A percentile compares a stretch with the other conserved stretches of the same genome.
Conservation (phyloP, 2,113 vertebrate species). For the Elaphurus davidianus region DNA sequence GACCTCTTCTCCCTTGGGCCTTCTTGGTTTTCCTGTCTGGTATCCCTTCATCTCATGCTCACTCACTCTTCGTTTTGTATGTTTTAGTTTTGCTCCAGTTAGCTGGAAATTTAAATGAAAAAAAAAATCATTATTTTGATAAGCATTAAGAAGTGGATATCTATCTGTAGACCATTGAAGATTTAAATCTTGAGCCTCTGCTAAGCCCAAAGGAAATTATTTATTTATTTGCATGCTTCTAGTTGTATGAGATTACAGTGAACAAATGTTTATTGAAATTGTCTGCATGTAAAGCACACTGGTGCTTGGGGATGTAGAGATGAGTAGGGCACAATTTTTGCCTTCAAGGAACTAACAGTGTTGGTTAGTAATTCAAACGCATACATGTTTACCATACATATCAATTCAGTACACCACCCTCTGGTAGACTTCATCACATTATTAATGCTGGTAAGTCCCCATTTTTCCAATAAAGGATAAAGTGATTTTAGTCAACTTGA, state of each 20-base stretch:
- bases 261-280: neutral
- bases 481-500: constrained; percentile 1
- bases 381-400: neutral
- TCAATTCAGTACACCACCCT: neutral
- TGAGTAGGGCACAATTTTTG: neutral
- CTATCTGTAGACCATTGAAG: neutral
- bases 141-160: neutral
- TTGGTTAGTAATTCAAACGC: neutral
- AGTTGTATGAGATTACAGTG: neutral
- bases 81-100: neutral
- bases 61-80: neutral
- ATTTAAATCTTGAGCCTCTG: neutral
- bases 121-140: neutral
- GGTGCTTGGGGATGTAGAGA: neutral
- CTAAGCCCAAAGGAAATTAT: neutral
- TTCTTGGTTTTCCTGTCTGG: neutral
- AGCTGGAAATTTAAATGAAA: neutral
- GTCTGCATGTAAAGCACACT: neutral
- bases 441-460: neutral
- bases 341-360: neutral
- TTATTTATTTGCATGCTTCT: neutral
- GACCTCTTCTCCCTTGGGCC: neutral
- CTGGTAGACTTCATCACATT: neutral
- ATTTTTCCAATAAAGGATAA: neutral
- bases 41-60: neutral